A percentile compares a stretch with the other conserved stretches of the same genome.
Evolutionary conservation across 2,113 vertebrate species (phyloP).

Genomic region (Hirundichthys speculiger): DNA sequence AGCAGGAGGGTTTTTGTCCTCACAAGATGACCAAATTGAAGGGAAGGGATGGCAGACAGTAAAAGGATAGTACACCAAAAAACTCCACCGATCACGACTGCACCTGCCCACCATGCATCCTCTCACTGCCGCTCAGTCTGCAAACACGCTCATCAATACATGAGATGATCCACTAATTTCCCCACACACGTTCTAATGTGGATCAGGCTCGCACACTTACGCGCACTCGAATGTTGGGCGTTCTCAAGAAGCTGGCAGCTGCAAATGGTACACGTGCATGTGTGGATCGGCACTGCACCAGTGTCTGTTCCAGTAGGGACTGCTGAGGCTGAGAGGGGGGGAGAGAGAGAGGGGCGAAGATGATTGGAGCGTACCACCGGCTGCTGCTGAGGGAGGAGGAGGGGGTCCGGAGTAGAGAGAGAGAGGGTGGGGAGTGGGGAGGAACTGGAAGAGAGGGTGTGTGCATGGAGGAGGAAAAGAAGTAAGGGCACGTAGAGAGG

Average conservation of each 20-base stretch:
- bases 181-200: slow-evolving; percentile 33
- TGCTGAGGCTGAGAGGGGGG: slow-evolving; percentile 47
- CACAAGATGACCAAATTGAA: slow-evolving; percentile 36
- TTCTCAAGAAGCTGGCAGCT: background rate
- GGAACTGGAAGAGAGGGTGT: slow-evolving; percentile 16
- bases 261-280: slow-evolving; percentile 20
- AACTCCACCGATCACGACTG: slow-evolving; percentile 69
- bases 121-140: slow-evolving; percentile 46
- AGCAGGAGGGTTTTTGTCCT: slow-evolving; percentile 56
- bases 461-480: background rate
- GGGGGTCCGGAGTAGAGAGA: slow-evolving; percentile 20
- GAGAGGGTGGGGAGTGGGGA: slow-evolving; percentile 21
- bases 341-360: slow-evolving; percentile 33
- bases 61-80: slow-evolving; percentile 44
- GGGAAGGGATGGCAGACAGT: slow-evolving; percentile 25
- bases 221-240: background rate
- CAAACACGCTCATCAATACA: slow-evolving; percentile 56
- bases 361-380: slow-evolving; percentile 64
- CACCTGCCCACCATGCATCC: slow-evolving; percentile 67
- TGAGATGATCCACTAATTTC: slow-evolving; percentile 31
- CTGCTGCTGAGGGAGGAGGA: slow-evolving; percentile 53
- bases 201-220: slow-evolving; percentile 13
- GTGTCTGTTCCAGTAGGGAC: slow-evolving; percentile 42
- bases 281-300: slow-evolving; percentile 41
- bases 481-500: slow-evolving; percentile 9